Conservation (phyloP, 2,888 invertebrate genomes). For the Campoplex nolae region DNA sequence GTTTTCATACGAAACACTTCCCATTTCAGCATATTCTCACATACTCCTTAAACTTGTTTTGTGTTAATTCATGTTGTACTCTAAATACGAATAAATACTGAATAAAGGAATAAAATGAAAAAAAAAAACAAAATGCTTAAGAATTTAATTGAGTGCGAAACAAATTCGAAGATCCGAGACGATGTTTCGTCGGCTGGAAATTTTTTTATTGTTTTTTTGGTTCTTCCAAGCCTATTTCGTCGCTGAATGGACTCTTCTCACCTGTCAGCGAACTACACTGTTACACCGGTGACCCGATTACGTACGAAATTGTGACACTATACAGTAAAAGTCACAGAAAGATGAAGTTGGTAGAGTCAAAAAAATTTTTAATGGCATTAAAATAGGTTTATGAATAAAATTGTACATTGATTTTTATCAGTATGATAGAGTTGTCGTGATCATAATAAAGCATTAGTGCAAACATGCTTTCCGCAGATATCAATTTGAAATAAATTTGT, state of each 20-base stretch:
- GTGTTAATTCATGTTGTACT: neutral
- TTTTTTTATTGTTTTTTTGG: neutral
- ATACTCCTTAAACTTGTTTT: constrained; percentile 9
- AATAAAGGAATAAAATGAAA: constrained; percentile 4
- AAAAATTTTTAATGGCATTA: no score
- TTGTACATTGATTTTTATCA: no score
- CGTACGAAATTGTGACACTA: neutral
- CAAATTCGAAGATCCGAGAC: constrained; percentile 20
- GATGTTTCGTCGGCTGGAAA: constrained; percentile 10
- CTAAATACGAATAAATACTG: neutral
- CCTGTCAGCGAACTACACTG: neutral
- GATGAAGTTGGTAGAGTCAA: neutral
- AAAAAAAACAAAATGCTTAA: neutral
- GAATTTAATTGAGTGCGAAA: constrained; percentile 15
- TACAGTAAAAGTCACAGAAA: neutral
- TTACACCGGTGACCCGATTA: constrained; percentile 15
- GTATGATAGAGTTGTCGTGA: neutral
- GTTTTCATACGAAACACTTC: constrained; percentile 34
- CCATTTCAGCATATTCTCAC: neutral
- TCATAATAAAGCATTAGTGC: neutral
- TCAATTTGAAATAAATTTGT: neutral
- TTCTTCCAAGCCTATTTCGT: neutral
- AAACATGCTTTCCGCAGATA: neutral
- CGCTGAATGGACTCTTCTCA: neutral
- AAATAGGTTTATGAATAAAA: no score